phyloP scores from a whole-genome alignment of 2,797 vertebrate species.

The Anolis apletophallus region DNA sequence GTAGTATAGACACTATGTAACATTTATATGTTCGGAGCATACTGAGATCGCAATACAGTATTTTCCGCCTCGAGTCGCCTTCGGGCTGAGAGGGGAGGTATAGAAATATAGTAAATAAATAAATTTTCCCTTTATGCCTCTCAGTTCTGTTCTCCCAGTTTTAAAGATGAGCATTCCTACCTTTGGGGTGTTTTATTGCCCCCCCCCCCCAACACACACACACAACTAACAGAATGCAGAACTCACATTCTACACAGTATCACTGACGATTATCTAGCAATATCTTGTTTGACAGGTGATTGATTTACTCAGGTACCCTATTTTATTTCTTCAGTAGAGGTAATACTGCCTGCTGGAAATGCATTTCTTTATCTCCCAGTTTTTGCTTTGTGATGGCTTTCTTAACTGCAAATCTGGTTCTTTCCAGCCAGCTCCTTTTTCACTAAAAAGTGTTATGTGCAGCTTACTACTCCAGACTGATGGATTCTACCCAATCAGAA shows the following conservation, averaged over 20 bases:
- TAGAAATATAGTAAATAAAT: too few species aligned
- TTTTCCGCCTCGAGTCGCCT: too few species aligned
- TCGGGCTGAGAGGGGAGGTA: too few species aligned
- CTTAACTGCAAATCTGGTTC: not conserved
- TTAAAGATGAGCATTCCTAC: not conserved
- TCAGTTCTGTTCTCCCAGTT: not conserved
- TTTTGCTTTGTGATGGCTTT: not conserved
- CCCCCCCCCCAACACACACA: too few species aligned
- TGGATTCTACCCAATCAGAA: too few species aligned
- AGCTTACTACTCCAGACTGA: too few species aligned
- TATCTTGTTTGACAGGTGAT: not conserved
- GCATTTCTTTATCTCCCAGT: not conserved
- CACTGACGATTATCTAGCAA: not conserved
- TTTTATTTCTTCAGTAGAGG: not conserved
- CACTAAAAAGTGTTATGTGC: not conserved
- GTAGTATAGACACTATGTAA: not conserved
- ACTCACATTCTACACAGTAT: not conserved
- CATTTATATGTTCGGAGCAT: not conserved
- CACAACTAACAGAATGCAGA: not conserved
- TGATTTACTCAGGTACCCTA: not conserved
- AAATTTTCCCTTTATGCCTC: not conserved
- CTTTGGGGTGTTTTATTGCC: not conserved
- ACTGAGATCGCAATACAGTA: not conserved
- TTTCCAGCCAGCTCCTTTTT: not conserved
- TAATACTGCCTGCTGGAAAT: not conserved